Base-by-base conservation (phyloP, 2,888 invertebrate genomes). In the Aplocera efformata region DNA sequence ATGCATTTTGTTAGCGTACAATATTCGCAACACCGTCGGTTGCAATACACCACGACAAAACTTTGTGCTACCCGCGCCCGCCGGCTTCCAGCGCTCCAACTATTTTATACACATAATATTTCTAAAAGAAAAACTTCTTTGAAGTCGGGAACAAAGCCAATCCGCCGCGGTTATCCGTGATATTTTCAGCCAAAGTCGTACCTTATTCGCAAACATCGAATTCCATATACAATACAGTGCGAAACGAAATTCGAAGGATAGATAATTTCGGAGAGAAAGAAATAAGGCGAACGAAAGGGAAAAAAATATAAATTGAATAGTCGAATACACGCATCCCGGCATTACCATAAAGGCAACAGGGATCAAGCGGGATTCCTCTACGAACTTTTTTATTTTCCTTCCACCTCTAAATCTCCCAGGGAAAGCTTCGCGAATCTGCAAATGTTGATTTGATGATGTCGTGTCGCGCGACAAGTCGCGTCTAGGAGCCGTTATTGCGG, bases 331-430 rank as follows among this genome's bases (percentile, higher is more conserved):
- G 85, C 84, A 85, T 84, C 85, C 83, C 79, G 79, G 85, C 76
- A 85, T 85, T 85, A 85, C 84, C 85, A 85, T 85, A 85, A 85
- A 85, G 84, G 85, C 85, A 80, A 82, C 84, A 78, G 84, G 85
- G 85, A 85, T 85, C 85, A 88, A 86, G 72, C 60, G 63, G 88
- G 88, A 86, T 88, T 88, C 85, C 81, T 79, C 78, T 83, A 84
- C 80, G 85, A 86, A 88, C 85, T 88, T 88, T 86, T 88, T 88
- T 88, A 88, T 88, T 88, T 86, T 86, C 85, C 83, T 83, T 82
- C 85, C 81, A 86, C 86, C 85, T 86, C 86, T 88, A 88, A 86
- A 88, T 88, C 88, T 86, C 82, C 65, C 73, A 68, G 75, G 77
- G 77, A 86, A 86, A 86, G 84, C 85, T 82, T 75, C 84, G 88